Conservation (phyloP, 2,888 invertebrate genomes). For the Ceraclea dissimilis region DNA sequence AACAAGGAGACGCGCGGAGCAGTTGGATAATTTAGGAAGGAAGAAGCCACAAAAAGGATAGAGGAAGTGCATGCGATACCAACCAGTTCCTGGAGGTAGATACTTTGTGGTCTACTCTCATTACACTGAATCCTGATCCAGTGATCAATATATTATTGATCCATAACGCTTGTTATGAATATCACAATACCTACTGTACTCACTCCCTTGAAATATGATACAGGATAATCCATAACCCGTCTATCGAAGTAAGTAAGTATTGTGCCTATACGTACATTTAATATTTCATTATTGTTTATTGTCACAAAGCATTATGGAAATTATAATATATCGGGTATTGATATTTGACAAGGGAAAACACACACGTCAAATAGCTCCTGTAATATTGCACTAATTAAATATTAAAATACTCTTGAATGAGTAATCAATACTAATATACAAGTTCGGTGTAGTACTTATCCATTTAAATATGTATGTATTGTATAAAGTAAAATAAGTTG, state of each 20-base stretch:
- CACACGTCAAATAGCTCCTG: too few relatives aligned
- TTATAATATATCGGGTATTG: too few relatives aligned
- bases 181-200: neutral
- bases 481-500: too few relatives aligned
- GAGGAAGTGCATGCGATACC: neutral
- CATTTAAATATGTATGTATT: too few relatives aligned
- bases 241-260: too few relatives aligned
- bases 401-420: too few relatives aligned
- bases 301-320: neutral
- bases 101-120: neutral
- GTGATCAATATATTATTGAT: neutral
- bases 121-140: neutral
- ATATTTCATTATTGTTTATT: neutral
- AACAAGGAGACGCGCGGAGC: too few relatives aligned
- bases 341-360: too few relatives aligned
- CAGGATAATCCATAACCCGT: neutral
- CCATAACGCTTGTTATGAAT: neutral
- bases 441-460: too few relatives aligned
- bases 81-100: neutral
- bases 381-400: too few relatives aligned
- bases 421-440: too few relatives aligned
- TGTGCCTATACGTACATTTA: too few relatives aligned
- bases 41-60: conserved; percentile 8
- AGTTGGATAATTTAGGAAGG: conserved; percentile 16
- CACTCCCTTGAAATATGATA: neutral